Evolutionary conservation across 2,797 vertebrate species (phyloP), one percentile per base, ranked within the genome.

Genomic region (Dermochelys coriacea): DNA sequence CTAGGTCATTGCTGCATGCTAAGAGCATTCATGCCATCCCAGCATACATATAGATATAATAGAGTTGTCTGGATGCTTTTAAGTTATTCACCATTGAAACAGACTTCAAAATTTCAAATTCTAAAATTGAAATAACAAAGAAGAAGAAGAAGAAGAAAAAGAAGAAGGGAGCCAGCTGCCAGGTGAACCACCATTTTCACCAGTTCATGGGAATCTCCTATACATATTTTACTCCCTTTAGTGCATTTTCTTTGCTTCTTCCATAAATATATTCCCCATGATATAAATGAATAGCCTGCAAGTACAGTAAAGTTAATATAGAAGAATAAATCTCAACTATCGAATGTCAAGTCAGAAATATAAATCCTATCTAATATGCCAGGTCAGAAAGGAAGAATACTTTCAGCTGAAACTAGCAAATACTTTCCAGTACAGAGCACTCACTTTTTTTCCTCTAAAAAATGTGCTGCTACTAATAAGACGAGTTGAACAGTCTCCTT

Each of bases 301-400:
- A 97, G 90, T 94, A 95, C 90, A 96, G 95, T 96, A 97, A 95
- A 91, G 80, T 95, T 96, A 96, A 95, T 96, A 91, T 86, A 95
- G 96, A 96, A 87, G 84, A 94, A 98, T 98, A 98, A 97, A 98
- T 96, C 96, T 96, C 95, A 95, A 97, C 95, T 95, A 94, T 93
- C 96, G 96, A 97, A 97, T 96, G 96, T 95, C 97, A 97, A 95
- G 97, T 97, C 96, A 97, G 94, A 96, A 97, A 77, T 95, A 97
- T 98, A 98, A 98, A 97, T 97, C 97, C 97, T 96, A 97, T 96
- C 96, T 95, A 97, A 97, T 96, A 97, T 93, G 88, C 82, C 88
- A 80, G 91, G 92, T 98, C 94, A 95, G 94, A 94, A 97, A 91
- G 94, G 94, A 97, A 98, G 95, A 97, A 95, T 85, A 97, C 51